Evolutionary conservation across 2,888 invertebrate species (phyloP), one percentile per base, ranked within the genome.

Genomic region (Parascotia fuliginaria): DNA sequence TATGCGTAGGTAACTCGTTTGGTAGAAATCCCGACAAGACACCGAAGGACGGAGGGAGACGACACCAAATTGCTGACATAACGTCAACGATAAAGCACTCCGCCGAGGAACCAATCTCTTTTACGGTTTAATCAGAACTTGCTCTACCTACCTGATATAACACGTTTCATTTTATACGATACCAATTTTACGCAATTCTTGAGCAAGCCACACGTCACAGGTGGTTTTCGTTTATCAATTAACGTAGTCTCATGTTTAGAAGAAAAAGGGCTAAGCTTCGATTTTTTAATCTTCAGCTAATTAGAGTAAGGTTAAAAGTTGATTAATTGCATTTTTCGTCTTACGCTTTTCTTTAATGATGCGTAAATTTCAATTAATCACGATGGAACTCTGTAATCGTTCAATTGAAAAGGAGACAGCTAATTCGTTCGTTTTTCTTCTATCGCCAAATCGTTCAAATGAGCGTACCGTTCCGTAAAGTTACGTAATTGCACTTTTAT

Each of bases 81-180:
- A 88, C 83, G 84, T 81, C 83, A 80, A 78, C 86, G 84, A 89
- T 88, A 87, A 89, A 88, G 79, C 82, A 83, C 83, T 85, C 82
- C 75, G 76, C 79, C 82, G 79, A 79, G 75, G 81, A 88, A 89
- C 87, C 89, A 89, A 90, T 89, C 88, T 87, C 87, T 86, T 90
- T 89, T 87, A 87, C 85, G 87, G 86, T 85, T 88, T 87, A 89
- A 90, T 89, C 88, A 89, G 87, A 82, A 81, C 83, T 81, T 75
- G 77, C 70, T 79, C 66, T 70, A 71, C 80, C 75, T 75, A 77
- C 76, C 77, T 85, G 83, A 84, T 74, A 73, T 75, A 62, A 65
- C 68, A 68, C 65, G 69, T 60, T 66, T 48, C 45, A 55, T 60
- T 70, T 58, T 72, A 70, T 72, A 73, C 72, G 70, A 73, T 72